These are phyloP conservation scores for Hydrolagus colliei DNA, from an alignment of 2,797 vertebrate genomes.

Conservation along the genomic window DNA sequence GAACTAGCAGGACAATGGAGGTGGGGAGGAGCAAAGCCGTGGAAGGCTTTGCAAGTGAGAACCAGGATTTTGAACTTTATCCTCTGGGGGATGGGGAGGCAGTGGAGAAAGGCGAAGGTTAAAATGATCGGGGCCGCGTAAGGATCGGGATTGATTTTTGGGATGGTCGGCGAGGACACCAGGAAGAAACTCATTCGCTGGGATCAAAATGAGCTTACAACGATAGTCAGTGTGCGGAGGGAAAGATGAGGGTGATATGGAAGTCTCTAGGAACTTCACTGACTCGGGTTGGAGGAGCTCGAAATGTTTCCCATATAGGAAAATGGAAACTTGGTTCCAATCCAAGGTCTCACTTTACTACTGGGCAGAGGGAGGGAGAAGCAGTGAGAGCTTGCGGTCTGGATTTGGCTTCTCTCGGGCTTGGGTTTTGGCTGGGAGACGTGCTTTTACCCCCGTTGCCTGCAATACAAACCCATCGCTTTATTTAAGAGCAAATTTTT, in stretches of 20 bases:
- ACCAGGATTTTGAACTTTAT: no score
- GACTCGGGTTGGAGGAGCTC: not conserved
- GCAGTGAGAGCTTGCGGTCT: not conserved
- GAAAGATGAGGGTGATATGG: no score
- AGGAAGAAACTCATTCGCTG: no score
- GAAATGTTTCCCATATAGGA: not conserved
- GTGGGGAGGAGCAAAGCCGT: no score
- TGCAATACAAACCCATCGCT: not conserved
- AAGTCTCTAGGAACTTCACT: not conserved
- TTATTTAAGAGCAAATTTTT: slow-evolving; percentile 8
- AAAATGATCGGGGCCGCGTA: no score
- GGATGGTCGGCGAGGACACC: no score
- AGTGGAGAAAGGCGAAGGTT: no score
- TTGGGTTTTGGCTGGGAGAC: not conserved
- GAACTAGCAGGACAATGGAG: no score
- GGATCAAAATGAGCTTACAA: not conserved
- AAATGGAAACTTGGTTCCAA: not conserved
- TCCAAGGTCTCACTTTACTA: slow-evolving; percentile 6
- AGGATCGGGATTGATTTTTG: no score
- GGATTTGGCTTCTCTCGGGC: not conserved
- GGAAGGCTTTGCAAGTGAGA: no score
- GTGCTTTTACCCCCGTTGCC: not conserved
- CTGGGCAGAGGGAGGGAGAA: not conserved
- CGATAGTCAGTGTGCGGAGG: not conserved
- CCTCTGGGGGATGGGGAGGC: no score